Evolutionary conservation across 2,888 invertebrate genomes (phyloP).

Genomic region (Galeopsomyia nigrocyanea): DNA sequence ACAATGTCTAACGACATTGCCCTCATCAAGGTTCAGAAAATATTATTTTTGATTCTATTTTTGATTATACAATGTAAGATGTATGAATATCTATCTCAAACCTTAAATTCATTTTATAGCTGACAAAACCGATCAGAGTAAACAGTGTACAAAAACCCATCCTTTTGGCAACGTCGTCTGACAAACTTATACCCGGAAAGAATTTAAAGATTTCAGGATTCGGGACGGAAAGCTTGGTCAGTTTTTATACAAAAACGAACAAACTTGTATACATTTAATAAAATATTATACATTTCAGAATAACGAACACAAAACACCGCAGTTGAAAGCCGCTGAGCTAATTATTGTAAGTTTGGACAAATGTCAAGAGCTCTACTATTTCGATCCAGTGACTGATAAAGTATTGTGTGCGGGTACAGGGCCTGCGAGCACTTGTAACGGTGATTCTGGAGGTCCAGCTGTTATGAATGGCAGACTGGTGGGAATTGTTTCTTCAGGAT

Average conservation of each 20-base stretch:
- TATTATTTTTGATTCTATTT: neutral
- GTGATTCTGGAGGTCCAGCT: constrained; percentile 35
- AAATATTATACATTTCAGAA: neutral
- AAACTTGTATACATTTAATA: too few relatives aligned
- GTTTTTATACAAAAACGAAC: too few relatives aligned
- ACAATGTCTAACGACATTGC: constrained; percentile 13
- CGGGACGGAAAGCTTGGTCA: constrained; percentile 10
- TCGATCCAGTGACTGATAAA: constrained; percentile 22
- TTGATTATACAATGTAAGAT: too few relatives aligned
- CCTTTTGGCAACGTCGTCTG: neutral
- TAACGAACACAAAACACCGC: neutral
- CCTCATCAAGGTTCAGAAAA: neutral
- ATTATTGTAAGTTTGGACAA: constrained; percentile 10
- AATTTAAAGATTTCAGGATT: constrained; percentile 24
- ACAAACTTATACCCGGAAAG: neutral
- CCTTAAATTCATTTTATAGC: constrained; percentile 2
- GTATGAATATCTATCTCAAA: too few relatives aligned
- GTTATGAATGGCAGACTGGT: constrained; percentile 10
- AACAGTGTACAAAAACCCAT: constrained; percentile 18
- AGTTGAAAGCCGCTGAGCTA: constrained; percentile 12
- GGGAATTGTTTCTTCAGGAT: constrained; percentile 26
- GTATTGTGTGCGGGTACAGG: constrained; percentile 20
- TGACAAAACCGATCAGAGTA: constrained; percentile 13
- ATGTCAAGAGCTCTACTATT: constrained; percentile 19
- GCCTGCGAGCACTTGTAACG: constrained; percentile 23